Evolutionary conservation across 2,113 vertebrate species (phyloP), one percentile per base, ranked within the genome.

Genomic region (Haemorhous mexicanus): DNA sequence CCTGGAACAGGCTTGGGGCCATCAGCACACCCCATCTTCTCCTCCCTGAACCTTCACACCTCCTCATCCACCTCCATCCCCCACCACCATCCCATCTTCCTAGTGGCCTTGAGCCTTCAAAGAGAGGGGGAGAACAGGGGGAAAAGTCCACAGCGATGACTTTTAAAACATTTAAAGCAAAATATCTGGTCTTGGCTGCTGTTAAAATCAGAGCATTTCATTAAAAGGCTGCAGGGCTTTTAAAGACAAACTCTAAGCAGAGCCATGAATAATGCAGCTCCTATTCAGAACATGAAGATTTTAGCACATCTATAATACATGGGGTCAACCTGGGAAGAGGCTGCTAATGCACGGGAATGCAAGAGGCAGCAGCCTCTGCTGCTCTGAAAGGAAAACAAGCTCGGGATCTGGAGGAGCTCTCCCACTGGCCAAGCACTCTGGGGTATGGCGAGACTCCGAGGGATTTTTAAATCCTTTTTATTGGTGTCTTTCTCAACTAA

Each of bases 271-370:
- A 96, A 96, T 96, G 96, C 95, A 97, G 90, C 27, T 84, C 46
- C 94, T 92, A 84, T 95, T 95, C 93, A 76, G 93, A 88, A 91
- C 90, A 93, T 44, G 90, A 91, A 72, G 94, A 84, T 64, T 95
- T 95, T 77, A 95, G 46, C 26, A 0, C 95, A 97, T 97, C 95
- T 96, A 96, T 97, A 96, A 97, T 97, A 96, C 90, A 97, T 95
- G 87, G 88, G 84, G 82, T 84, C 94, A 95, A 16, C 90, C 73
- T 52, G 81, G 79, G 93, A 93, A 93, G 94, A 91, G 0, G 64
- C 94, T 63, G 90, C 78, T 95, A 85, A 94, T 93, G 97, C 84
- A 93, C 37, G 44, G 90, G 53, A 67, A 76, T 2, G 85, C 50
- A 18, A 82, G 95, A 93, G 93, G 84, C 93, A 67, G 78, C 32